Evolutionary conservation across 2,888 invertebrate species (phyloP).

Genomic region (Leucophenga montana): DNA sequence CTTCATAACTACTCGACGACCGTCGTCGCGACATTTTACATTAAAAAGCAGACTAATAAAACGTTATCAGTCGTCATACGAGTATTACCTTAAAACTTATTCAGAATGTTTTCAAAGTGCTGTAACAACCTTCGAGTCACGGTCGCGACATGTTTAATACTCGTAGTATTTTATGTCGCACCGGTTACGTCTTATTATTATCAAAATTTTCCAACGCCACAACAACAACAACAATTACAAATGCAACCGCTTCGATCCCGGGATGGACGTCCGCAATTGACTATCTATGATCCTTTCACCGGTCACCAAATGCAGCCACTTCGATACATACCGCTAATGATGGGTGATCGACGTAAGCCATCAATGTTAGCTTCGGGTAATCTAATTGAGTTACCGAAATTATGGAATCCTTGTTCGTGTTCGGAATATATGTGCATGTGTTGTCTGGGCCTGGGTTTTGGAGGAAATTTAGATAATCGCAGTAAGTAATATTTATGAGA

Average conservation of each 20-base stretch:
- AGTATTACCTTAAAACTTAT: not conserved
- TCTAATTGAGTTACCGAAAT: conserved; percentile 49
- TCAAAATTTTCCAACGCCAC: not conserved
- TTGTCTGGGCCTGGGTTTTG: conserved; percentile 52
- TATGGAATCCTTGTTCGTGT: conserved; percentile 54
- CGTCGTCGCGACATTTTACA: too few relatives aligned
- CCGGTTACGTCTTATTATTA: conserved; percentile 10
- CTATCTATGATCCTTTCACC: conserved; percentile 44
- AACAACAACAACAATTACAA: conserved; percentile 6
- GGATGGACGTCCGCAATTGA: conserved; percentile 7
- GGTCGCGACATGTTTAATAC: conserved; percentile 25
- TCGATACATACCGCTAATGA: conserved; percentile 25
- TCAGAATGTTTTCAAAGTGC: conserved; percentile 25
- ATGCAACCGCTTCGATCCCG: not conserved
- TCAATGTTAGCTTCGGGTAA: conserved; percentile 40
- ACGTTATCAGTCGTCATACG: conserved; percentile 22
- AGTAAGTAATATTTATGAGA: conserved; percentile 23
- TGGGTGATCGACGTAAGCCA: not conserved
- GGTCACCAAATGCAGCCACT: conserved; percentile 37
- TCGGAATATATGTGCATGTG: conserved; percentile 48
- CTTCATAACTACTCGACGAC: too few relatives aligned
- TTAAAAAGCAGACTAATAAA: not conserved
- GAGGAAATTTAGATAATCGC: conserved; percentile 39
- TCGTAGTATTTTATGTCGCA: conserved; percentile 36
- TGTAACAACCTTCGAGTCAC: conserved; percentile 38